Evolutionary conservation across 2,797 vertebrate species (phyloP), one percentile per base, ranked within the genome.

Genomic region (Taeniopygia guttata): DNA sequence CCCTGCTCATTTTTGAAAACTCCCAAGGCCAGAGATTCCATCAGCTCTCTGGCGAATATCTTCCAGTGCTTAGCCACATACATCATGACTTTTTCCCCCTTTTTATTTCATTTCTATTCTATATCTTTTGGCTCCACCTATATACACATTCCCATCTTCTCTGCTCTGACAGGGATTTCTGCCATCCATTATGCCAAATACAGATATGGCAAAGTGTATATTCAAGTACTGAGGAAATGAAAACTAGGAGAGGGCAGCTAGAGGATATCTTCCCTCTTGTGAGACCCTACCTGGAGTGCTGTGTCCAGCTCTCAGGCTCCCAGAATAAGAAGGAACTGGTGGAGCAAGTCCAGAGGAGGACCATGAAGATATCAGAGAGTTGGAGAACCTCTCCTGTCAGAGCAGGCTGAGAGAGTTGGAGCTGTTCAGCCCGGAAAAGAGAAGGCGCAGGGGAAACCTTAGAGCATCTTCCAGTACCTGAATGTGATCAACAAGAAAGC

Each of bases 1-100:
- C 1, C 20, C 17, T 48, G 4, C 3, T 63, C 13, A 3, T 29
- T 87, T 60, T 84, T 51, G 45, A 67, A 89, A 90, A 55, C 6
- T 7, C 77, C 9, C 30, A 32, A 64, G 38, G 15, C 9, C 21
- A 84, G 38, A 77, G 30, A 80, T 36, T 56, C 42, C 25, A 46
- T 12, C 23, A 68, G 1, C 32, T 81, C 7, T 68, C 38, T 43
- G 20, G 10, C 63, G 46, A 82, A 13, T 17, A 19, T 73, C 2
- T 54, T 84, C 17, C 22, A 79, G 7, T 23, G 22, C 38, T 78
- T 68, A 74, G 66, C 26, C 4, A 40, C 19, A 63, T 12, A 29
- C 13, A 23, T 51, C 7, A 16, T 6, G 3, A 58, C 9, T 13
- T 42, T 42, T 32, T 1, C 1, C 5, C 4, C 3, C 2, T 67